Evolutionary conservation across 2,888 invertebrate genomes (phyloP).

Genomic region (Notocelia uddmanniana): DNA sequence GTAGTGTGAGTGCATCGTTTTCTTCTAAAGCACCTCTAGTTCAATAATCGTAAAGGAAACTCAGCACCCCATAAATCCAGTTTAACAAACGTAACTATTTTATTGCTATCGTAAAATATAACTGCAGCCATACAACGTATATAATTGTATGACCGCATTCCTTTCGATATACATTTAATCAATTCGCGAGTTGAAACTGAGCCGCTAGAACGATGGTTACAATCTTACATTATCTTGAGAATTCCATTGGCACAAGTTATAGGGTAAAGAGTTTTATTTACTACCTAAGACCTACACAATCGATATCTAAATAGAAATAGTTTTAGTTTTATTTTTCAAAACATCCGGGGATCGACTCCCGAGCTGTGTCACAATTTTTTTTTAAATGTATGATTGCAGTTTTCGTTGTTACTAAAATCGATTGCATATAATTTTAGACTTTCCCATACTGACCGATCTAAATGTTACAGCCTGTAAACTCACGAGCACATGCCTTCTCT

Average conservation of each 20-base stretch:
- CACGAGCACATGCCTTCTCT: no score
- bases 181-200: conserved; percentile 62
- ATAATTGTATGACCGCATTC: conserved; percentile 61
- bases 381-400: no score
- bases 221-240: conserved; percentile 54
- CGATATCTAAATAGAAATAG: no score
- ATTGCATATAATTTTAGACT: no score
- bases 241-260: conserved; percentile 31
- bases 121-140: conserved; percentile 24
- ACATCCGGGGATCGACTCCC: no score
- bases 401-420: no score
- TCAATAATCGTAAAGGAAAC: conserved; percentile 16
- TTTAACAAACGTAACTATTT: conserved; percentile 35
- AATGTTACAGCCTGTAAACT: no score
- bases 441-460: no score
- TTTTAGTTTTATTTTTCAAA: no score
- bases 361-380: no score
- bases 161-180: conserved; percentile 65
- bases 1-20: neutral
- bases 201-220: conserved; percentile 49
- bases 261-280: neutral
- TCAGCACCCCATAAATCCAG: conserved; percentile 25
- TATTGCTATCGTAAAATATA: conserved; percentile 47
- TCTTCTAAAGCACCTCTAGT: neutral
- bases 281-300: no score